phyloP scores from a whole-genome alignment of 2,797 vertebrate genomes.

The Chiloscyllium punctatum region DNA sequence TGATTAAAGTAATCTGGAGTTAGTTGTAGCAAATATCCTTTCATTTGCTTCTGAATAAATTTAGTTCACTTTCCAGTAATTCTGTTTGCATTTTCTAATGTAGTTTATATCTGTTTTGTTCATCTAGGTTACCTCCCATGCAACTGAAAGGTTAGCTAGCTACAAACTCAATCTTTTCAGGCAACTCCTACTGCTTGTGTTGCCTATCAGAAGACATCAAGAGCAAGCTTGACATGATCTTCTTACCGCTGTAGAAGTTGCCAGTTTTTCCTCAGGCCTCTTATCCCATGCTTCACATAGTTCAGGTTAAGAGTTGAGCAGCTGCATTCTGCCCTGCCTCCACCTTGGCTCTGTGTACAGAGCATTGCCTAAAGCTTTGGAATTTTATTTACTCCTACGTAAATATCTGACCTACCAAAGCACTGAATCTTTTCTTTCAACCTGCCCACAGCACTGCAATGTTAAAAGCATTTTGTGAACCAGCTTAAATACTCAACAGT shows the following conservation, averaged over 20 bases:
- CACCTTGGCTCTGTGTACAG: neutral
- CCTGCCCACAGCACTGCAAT: slow-evolving; percentile 6
- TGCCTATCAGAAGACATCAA: neutral
- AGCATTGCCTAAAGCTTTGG: neutral
- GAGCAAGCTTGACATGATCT: neutral
- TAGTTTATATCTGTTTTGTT: neutral
- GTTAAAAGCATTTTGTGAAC: slow-evolving; percentile 7
- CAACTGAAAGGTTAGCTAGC: neutral
- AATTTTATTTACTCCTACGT: slow-evolving; percentile 21
- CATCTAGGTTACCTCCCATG: neutral
- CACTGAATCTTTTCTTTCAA: slow-evolving; percentile 12
- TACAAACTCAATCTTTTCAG: neutral
- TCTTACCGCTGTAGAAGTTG: neutral
- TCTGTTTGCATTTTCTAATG: neutral
- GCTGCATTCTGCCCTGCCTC: neutral
- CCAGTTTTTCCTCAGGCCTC: neutral
- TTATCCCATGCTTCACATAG: neutral
- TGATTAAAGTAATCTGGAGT: neutral
- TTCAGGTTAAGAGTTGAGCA: neutral
- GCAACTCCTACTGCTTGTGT: neutral
- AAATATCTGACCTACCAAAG: slow-evolving; percentile 25
- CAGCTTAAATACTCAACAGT: neutral
- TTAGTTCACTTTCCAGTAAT: neutral
- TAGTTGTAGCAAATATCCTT: neutral
- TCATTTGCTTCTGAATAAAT: neutral